Evolutionary conservation across 2,113 vertebrate species (phyloP).

Genomic region (Todiramphus chloris): DNA sequence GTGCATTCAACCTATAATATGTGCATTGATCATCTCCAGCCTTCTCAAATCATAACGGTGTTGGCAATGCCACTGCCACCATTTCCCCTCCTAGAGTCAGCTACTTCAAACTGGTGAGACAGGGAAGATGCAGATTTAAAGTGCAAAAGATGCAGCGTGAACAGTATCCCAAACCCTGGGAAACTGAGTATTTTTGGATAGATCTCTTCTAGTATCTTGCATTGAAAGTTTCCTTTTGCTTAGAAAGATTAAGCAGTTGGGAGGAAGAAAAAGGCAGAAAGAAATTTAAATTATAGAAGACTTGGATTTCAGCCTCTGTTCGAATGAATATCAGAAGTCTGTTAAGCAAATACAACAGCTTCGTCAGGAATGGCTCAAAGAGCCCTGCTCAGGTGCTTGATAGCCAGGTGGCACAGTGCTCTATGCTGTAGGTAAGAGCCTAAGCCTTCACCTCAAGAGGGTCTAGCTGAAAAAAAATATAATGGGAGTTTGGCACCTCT

Average conservation of each 20-base stretch:
- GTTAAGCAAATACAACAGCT: neutral
- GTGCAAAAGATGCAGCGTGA: neutral
- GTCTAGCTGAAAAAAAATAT: neutral
- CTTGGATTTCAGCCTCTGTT: neutral
- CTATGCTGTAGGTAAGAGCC: neutral
- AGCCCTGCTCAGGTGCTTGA: neutral
- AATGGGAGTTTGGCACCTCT: neutral
- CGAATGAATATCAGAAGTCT: neutral
- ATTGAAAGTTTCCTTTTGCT: neutral
- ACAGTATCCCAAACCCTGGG: neutral
- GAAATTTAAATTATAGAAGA: neutral
- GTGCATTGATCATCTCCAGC: neutral
- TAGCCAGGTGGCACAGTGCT: neutral
- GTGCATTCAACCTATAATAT: neutral
- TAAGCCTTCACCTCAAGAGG: neutral
- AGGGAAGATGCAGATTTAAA: neutral
- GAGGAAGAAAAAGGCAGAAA: neutral
- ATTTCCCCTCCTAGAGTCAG: neutral
- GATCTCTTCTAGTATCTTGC: neutral
- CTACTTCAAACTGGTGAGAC: neutral
- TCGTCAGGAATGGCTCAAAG: neutral
- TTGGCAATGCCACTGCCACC: neutral
- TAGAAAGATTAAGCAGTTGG: neutral
- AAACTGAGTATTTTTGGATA: neutral
- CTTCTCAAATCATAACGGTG: neutral